phyloP scores from a whole-genome alignment of 2,797 vertebrate species.

The Gephyroberyx darwinii region DNA sequence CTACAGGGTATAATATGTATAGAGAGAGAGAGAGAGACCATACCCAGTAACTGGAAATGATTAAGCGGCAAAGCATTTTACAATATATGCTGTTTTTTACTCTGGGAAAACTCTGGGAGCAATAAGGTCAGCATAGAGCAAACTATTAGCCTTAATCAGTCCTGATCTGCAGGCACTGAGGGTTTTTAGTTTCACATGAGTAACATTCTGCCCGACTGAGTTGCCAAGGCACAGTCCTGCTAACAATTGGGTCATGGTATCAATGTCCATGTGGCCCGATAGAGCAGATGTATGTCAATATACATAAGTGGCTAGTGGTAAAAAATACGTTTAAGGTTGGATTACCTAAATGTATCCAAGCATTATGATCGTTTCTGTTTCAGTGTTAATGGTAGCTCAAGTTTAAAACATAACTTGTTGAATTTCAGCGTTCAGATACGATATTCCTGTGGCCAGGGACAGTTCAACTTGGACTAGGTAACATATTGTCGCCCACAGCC shows the following conservation, averaged over 20 bases:
- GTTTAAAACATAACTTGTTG: background rate
- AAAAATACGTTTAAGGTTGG: background rate
- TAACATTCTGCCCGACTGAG: constrained; percentile 31
- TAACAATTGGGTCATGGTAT: constrained; percentile 22
- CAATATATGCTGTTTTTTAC: constrained; percentile 53
- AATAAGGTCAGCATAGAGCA: constrained; percentile 44
- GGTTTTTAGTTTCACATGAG: constrained; percentile 56
- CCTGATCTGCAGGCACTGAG: constrained; percentile 52
- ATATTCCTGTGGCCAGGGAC: too few relatives aligned
- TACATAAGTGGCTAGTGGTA: background rate
- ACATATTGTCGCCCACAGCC: too few relatives aligned
- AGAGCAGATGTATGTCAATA: background rate
- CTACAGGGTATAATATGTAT: constrained; percentile 24
- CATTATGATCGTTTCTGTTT: background rate
- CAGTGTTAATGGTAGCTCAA: background rate
- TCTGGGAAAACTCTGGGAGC: constrained; percentile 58
- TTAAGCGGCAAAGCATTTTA: constrained; percentile 69
- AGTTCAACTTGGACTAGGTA: too few relatives aligned
- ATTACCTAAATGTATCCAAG: background rate
- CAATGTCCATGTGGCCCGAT: constrained; percentile 9
- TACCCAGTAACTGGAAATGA: constrained; percentile 67
- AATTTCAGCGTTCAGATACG: too few relatives aligned
- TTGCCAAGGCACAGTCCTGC: constrained; percentile 28
- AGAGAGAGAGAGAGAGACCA: constrained; percentile 4
- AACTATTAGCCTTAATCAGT: constrained; percentile 58